phyloP scores from a whole-genome alignment of 2,888 invertebrate genomes.

The Allolobophora icterica region DNA sequence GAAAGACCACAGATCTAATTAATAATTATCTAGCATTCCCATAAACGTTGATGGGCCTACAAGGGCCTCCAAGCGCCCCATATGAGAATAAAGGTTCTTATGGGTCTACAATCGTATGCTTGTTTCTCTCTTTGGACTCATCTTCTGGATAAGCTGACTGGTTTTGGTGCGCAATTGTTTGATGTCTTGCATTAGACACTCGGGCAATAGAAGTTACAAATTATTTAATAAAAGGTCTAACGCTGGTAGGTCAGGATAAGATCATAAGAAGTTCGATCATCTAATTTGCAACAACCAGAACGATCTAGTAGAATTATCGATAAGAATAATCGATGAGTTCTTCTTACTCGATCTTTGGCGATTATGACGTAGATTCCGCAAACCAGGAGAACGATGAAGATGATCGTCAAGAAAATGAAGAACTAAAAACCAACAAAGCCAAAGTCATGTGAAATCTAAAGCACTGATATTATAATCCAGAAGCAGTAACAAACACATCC shows the following conservation, averaged over 20 bases:
- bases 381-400: constrained; percentile 80
- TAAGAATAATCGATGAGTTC: not conserved
- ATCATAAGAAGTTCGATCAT: not conserved
- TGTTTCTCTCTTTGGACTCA: too few relatives aligned
- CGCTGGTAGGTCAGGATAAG: not conserved
- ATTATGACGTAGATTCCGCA: constrained; percentile 80
- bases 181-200: too few relatives aligned
- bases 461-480: not conserved
- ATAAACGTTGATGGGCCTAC: too few relatives aligned
- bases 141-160: too few relatives aligned
- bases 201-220: too few relatives aligned
- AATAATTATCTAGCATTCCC: too few relatives aligned
- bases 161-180: too few relatives aligned
- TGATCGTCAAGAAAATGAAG: constrained; percentile 78
- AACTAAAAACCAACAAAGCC: constrained; percentile 69
- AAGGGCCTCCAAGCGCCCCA: too few relatives aligned
- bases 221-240: too few relatives aligned
- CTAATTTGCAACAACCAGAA: not conserved
- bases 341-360: constrained; percentile 70
- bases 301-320: not conserved
- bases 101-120: too few relatives aligned
- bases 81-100: too few relatives aligned
- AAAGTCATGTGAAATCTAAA: not conserved
- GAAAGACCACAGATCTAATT: too few relatives aligned
- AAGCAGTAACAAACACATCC: not conserved